Percentiles rank a stretch among this genome's conserved stretches.
Evolutionary conservation across 2,888 invertebrate species (phyloP).

Genomic region (Therioaphis trifolii): DNA sequence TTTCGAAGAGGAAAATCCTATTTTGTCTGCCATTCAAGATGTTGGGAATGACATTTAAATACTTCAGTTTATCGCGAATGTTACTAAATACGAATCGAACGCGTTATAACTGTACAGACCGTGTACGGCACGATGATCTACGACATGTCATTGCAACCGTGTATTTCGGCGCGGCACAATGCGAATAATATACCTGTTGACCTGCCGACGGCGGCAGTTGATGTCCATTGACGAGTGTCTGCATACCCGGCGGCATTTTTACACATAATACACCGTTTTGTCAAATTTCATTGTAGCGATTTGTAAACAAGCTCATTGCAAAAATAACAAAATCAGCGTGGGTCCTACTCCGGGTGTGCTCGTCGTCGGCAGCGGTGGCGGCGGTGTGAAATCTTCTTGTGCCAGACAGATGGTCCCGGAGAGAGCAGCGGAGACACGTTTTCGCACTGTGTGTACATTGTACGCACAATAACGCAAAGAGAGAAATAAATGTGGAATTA

Average conservation of each 20-base stretch:
- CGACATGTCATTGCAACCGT: background rate
- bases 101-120: no score
- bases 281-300: slow-evolving; percentile 36
- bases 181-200: slow-evolving; percentile 40
- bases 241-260: no score
- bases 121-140: no score
- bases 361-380: background rate
- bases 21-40: no score
- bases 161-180: background rate
- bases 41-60: no score
- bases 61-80: no score
- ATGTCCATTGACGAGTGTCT: background rate
- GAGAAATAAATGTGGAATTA: slow-evolving; percentile 41
- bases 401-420: slow-evolving; percentile 22
- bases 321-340: slow-evolving; percentile 59
- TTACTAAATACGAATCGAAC: no score
- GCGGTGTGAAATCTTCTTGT: background rate
- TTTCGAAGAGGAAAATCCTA: no score
- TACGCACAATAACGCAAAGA: background rate
- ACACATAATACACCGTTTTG: background rate
- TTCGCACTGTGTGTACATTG: slow-evolving; percentile 2
- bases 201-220: slow-evolving; percentile 16
- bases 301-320: slow-evolving; percentile 58
- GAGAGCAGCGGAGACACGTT: background rate
- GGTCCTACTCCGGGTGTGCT: slow-evolving; percentile 7